These are phyloP conservation scores for Delphinapterus leucas DNA, from an alignment of 2,113 vertebrate genomes.

Conservation along the genomic window DNA sequence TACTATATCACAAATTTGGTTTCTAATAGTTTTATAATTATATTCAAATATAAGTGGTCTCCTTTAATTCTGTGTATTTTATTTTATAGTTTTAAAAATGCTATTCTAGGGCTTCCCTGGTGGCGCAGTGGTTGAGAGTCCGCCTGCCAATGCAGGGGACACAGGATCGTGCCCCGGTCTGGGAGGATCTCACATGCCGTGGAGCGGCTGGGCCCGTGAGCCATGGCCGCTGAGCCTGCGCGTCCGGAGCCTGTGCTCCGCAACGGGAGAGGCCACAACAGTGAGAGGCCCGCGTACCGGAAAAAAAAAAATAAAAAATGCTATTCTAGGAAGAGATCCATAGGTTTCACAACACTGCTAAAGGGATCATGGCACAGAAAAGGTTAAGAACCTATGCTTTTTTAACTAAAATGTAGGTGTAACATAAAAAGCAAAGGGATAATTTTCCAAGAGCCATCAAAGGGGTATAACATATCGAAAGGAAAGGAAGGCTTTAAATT, in stretches of 20 bases:
- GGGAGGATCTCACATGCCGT: no score
- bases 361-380: neutral
- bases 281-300: no score
- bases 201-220: no score
- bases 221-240: no score
- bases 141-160: no score
- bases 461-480: neutral
- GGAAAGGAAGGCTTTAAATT: neutral
- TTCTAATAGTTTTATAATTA: neutral
- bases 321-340: neutral
- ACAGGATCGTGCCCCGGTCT: no score
- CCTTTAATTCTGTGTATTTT: neutral
- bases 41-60: neutral
- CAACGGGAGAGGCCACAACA: no score
- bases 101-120: no score
- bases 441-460: neutral
- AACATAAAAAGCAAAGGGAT: neutral
- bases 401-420: conserved; percentile 18
- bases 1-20: neutral
- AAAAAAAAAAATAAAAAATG: neutral
- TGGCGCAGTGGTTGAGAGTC: no score
- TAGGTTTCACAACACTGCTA: neutral
- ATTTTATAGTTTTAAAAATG: neutral
- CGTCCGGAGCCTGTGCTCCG: no score
- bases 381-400: neutral